phyloP scores from a whole-genome alignment of 2,888 invertebrate species.

The Dioctria rufipes region DNA sequence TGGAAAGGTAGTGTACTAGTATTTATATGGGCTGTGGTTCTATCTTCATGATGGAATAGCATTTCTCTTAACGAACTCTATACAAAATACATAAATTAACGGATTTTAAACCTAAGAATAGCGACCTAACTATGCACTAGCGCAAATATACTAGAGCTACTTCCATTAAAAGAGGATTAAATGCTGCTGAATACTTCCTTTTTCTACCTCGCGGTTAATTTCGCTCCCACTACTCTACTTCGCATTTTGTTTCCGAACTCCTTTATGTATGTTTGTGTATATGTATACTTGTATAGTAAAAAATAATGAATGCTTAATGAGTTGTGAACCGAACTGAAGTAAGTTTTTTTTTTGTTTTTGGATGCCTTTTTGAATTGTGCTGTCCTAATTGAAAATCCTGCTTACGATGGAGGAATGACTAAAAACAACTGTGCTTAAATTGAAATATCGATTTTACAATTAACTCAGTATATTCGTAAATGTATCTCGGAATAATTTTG shows the following conservation, averaged over 20 bases:
- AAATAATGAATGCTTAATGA: slow-evolving; percentile 36
- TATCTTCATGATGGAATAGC: neutral
- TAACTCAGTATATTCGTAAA: slow-evolving; percentile 22
- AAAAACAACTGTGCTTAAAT: slow-evolving; percentile 42
- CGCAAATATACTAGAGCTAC: neutral
- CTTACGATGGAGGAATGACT: neutral
- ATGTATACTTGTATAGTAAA: no score
- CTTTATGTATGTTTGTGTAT: no score
- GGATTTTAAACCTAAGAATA: neutral
- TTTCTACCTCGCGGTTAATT: slow-evolving; percentile 7
- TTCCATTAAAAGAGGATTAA: slow-evolving; percentile 2
- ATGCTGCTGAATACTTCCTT: slow-evolving; percentile 13
- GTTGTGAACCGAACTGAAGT: slow-evolving; percentile 33
- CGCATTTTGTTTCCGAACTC: neutral
- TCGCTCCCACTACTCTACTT: neutral
- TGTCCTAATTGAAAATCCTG: slow-evolving; percentile 12
- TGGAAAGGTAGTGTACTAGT: neutral
- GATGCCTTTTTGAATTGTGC: neutral
- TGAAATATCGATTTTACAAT: slow-evolving; percentile 56
- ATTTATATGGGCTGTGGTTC: no score
- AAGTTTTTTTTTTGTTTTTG: neutral
- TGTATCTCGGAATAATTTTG: slow-evolving; percentile 28
- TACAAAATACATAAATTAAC: slow-evolving; percentile 28
- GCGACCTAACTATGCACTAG: neutral
- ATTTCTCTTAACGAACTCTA: slow-evolving; percentile 12